Conservation (phyloP, 2,113 vertebrate genomes). For the Psilopsiagon aurifrons region DNA sequence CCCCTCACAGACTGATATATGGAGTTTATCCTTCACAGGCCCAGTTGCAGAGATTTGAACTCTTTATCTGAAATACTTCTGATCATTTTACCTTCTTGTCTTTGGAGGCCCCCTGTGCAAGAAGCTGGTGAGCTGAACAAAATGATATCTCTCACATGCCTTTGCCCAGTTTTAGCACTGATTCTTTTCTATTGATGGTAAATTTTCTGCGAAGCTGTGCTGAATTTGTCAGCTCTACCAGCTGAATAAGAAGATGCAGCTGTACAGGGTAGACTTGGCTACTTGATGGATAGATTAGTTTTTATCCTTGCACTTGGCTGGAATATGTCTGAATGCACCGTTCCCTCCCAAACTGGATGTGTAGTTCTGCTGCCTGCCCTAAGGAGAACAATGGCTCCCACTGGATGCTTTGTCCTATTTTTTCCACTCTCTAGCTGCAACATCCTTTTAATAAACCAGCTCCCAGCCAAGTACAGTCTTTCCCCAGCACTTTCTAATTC, state of each 20-base stretch:
- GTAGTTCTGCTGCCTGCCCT: constrained; percentile 14
- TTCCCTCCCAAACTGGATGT: constrained; percentile 6
- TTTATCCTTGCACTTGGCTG: neutral
- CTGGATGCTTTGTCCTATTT: constrained; percentile 49
- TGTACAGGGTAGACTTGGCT: neutral
- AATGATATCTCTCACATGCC: neutral
- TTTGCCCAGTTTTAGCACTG: neutral
- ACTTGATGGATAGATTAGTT: neutral
- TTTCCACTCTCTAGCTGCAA: constrained; percentile 38
- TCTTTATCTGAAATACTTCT: neutral
- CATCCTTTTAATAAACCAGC: constrained; percentile 58
- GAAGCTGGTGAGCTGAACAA: neutral
- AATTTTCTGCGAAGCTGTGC: neutral
- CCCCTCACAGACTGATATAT: rapidly evolving
- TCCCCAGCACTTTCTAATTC: constrained; percentile 38
- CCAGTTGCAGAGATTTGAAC: neutral
- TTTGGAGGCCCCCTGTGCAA: neutral
- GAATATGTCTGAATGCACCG: constrained; percentile 11
- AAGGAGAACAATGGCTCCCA: constrained; percentile 49
- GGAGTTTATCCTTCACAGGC: neutral
- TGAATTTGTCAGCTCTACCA: neutral
- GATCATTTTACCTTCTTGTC: rapidly evolving
- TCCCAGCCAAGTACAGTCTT: constrained; percentile 39
- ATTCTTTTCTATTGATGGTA: neutral
- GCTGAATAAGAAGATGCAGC: neutral